A percentile compares a stretch with the other conserved stretches of the same genome.
Evolutionary conservation across 2,888 invertebrate genomes (phyloP).

Genomic region (Exephanes ischioxanthus): DNA sequence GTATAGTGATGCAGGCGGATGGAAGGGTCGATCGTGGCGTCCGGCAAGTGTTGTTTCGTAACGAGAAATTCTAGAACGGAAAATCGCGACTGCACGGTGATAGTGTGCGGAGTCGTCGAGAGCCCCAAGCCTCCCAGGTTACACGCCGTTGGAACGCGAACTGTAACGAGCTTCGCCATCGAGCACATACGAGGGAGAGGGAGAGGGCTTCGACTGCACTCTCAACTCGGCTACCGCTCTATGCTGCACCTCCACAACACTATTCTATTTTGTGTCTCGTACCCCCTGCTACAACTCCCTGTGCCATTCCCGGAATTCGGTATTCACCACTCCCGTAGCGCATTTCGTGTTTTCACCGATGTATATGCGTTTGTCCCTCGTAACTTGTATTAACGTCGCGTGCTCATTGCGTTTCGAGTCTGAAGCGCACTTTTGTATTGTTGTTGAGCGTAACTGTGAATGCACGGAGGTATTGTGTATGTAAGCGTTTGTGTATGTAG

Average conservation of each 20-base stretch:
- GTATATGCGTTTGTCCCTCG: slow-evolving; percentile 41
- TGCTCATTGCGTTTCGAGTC: slow-evolving; percentile 44
- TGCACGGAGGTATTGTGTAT: slow-evolving; percentile 22
- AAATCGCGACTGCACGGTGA: slow-evolving; percentile 23
- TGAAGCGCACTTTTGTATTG: slow-evolving; percentile 28
- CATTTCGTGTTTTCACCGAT: slow-evolving; percentile 59
- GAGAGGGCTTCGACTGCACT: slow-evolving; percentile 17
- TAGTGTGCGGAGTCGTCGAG: slow-evolving; percentile 43
- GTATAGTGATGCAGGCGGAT: slow-evolving; percentile 29
- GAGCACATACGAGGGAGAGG: slow-evolving; percentile 35
- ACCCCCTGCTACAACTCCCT: neutral
- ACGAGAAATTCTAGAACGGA: slow-evolving; percentile 59
- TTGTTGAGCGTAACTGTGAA: neutral
- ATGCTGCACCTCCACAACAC: slow-evolving; percentile 18
- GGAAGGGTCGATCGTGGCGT: slow-evolving; percentile 27
- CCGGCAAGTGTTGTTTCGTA: slow-evolving; percentile 51
- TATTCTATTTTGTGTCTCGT: slow-evolving; percentile 43
- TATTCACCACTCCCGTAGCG: slow-evolving; percentile 10
- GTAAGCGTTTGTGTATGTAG: slow-evolving; percentile 21
- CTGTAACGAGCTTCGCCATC: slow-evolving; percentile 30
- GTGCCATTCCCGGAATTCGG: neutral
- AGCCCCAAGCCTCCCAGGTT: slow-evolving; percentile 18
- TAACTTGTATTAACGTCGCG: slow-evolving; percentile 60
- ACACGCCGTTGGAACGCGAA: slow-evolving; percentile 13
- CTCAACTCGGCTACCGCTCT: slow-evolving; percentile 28